Percentiles rank a stretch among this genome's conserved stretches.
phyloP scores from a whole-genome alignment of 2,113 vertebrate genomes.

The Barbus barbus region DNA sequence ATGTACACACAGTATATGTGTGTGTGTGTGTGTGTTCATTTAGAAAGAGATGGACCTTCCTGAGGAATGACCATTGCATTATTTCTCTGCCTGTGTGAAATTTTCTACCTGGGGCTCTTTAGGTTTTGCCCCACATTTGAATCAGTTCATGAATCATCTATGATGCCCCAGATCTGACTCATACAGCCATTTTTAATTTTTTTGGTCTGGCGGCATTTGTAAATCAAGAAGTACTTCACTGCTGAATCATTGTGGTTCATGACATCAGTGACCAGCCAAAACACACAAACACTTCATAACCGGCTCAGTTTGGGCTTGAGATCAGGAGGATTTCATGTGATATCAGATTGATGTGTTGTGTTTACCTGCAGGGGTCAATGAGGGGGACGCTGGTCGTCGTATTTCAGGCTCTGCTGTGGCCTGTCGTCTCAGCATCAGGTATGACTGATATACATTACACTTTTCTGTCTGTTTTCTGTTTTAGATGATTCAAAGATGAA shows the following conservation, averaged over 20 bases:
- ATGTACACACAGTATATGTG: no score
- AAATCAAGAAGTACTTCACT: constrained; percentile 19
- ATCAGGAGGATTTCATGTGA: background rate
- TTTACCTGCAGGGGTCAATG: constrained; percentile 34
- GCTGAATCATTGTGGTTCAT: constrained; percentile 1
- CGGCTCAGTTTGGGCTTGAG: background rate
- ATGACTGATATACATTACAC: background rate
- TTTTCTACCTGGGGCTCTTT: background rate
- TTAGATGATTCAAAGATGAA: background rate
- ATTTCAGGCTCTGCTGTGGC: constrained; percentile 23
- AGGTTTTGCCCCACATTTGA: background rate
- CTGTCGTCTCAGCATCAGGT: constrained; percentile 38
- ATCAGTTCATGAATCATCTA: background rate
- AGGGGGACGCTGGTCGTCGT: background rate
- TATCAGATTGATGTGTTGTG: background rate
- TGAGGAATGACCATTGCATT: no score
- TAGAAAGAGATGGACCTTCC: no score
- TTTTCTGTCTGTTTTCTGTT: background rate
- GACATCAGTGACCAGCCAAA: background rate
- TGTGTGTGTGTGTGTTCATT: no score
- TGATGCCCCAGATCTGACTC: background rate
- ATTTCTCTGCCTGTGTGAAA: background rate
- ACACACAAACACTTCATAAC: background rate
- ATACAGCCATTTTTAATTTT: no score
- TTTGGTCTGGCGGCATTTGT: background rate